phyloP scores from a whole-genome alignment of 2,113 vertebrate genomes.

The Coracopsis vasa region DNA sequence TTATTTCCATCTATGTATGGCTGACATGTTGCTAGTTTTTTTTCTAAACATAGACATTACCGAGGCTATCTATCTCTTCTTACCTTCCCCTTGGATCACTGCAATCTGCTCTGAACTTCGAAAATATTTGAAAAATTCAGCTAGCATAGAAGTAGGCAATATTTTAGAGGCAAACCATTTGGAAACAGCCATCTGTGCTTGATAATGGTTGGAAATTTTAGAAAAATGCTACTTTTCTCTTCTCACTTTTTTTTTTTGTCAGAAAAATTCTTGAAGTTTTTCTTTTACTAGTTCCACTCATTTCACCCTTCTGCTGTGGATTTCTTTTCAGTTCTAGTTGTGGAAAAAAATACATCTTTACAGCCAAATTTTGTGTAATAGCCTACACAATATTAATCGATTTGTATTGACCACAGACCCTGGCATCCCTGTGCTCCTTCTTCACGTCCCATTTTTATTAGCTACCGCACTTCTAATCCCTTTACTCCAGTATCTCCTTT shows the following conservation, averaged over 20 bases:
- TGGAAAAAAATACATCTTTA: not conserved
- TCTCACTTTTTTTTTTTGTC: not conserved
- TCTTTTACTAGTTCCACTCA: not conserved
- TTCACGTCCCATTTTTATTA: not conserved
- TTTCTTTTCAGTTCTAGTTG: not conserved
- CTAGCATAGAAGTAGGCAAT: not conserved
- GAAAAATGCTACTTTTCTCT: not conserved
- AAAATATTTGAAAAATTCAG: slow-evolving; percentile 14
- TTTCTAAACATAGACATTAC: slow-evolving; percentile 16
- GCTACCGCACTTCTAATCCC: not conserved
- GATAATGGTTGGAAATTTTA: not conserved
- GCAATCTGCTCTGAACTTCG: slow-evolving; percentile 28
- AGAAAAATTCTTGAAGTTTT: not conserved
- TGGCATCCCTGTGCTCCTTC: not conserved
- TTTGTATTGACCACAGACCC: not conserved
- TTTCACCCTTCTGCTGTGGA: not conserved
- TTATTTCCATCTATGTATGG: not conserved
- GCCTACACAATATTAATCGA: not conserved
- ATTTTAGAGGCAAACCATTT: slow-evolving; percentile 34
- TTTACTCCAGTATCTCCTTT: not conserved
- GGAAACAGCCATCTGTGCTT: slow-evolving; percentile 36
- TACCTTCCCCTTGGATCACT: slow-evolving; percentile 21
- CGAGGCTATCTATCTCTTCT: not conserved
- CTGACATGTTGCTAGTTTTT: not conserved
- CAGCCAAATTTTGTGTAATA: not conserved